Base-by-base conservation (phyloP, 2,797 vertebrate species). In the Zenarchopterus dispar region DNA sequence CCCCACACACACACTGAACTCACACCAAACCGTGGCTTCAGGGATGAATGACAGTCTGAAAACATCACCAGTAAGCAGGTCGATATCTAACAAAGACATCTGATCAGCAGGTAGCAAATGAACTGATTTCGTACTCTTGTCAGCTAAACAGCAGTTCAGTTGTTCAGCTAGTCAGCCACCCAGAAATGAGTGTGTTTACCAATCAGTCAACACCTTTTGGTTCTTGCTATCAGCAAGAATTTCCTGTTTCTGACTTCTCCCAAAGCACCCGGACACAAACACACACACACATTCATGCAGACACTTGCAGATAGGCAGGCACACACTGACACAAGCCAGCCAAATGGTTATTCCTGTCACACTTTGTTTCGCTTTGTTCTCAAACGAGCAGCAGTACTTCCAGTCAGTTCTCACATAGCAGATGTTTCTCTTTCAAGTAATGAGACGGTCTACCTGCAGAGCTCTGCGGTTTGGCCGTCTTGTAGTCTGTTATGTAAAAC, bases 131-230 rank as follows among this genome's bases (percentile, higher is more conserved):
- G 7, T n/a, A 23, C 46, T 54, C 43, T 28, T 26, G n/a, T 59
- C 51, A 46, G 46, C 62, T 54, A 54, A 64, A 6, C 52, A 62
- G 54, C 21, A 55, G 55, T 33, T 55, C 54, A 59, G 56, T 43
- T 60, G 28, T 39, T 57, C 56, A 51, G 43, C 18, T 10, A 48
- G 41, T 67, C 65, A 70, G 68, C 62, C 81, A 82, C 74, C 75
- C 74, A 78, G 63, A 67, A 24, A 68, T 66, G 47, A 50, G 61
- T 56, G 48, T 69, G 44, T 11, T 43, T 55, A 53, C 26, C 61
- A 39, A 62, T 39, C 56, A 17, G 69, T 53, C 82, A 75, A 71
- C 82, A 84, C 88, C 87, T 86, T 90, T 91, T 91, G 84, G 78
- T 67, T 62, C 59, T 48, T 33, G 41, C 73, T 80, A 73, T 83